Evolutionary conservation across 2,888 invertebrate genomes (phyloP).

Genomic region (Andrena flavipes): DNA sequence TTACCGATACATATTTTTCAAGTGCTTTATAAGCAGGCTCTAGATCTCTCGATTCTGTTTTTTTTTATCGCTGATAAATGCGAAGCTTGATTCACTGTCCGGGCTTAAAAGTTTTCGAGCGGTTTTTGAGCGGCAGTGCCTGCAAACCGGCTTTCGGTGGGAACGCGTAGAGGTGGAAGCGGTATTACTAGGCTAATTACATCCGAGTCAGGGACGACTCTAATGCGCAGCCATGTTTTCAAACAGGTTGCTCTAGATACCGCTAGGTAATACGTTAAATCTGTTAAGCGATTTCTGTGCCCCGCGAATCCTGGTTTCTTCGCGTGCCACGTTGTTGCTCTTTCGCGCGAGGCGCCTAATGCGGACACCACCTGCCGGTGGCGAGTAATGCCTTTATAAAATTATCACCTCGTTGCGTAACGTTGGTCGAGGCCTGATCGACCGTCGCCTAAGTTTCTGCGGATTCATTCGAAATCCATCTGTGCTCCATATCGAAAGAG

Average conservation of each 20-base stretch:
- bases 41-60: too few species aligned
- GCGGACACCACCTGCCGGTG: constrained; percentile 3
- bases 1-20: too few species aligned
- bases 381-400: constrained; percentile 41
- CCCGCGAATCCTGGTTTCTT: constrained; percentile 38
- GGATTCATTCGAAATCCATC: not conserved
- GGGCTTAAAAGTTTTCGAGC: not conserved
- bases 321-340: constrained; percentile 15
- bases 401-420: constrained; percentile 52
- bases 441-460: not conserved
- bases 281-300: constrained; percentile 65
- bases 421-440: constrained; percentile 1
- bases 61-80: too few species aligned
- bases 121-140: constrained; percentile 13
- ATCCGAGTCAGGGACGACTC: constrained; percentile 64
- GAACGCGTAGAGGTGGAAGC: constrained; percentile 24
- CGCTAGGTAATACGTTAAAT: constrained; percentile 66
- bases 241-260: constrained; percentile 56
- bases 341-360: not conserved
- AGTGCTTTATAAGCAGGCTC: too few species aligned
- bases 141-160: constrained; percentile 21
- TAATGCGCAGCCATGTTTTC: constrained; percentile 56
- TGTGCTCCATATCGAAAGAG: not conserved
- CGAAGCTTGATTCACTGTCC: too few species aligned
- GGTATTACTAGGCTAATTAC: constrained; percentile 72